These are phyloP conservation scores for Phenganax marumi DNA, from an alignment of 92 coral and sea anemone genomes.

Conservation along the genomic window DNA sequence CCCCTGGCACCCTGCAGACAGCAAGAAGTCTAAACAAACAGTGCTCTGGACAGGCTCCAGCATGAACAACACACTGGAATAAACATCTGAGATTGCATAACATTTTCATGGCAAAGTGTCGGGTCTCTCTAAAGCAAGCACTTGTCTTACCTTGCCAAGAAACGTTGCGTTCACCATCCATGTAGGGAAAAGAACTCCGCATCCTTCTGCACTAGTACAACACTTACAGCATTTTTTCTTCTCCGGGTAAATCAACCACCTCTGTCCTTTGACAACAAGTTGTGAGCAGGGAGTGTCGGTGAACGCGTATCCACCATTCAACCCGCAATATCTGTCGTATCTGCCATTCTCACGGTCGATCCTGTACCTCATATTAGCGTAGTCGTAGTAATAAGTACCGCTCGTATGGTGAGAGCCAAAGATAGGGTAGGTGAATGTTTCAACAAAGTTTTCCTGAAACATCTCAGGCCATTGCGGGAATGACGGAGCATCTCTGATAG, in stretches of 20 bases:
- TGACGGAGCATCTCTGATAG: neutral
- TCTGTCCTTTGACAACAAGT: conserved; percentile 1
- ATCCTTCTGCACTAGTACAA: neutral
- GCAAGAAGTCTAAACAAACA: too few relatives aligned
- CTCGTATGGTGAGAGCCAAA: neutral
- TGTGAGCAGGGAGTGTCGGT: neutral
- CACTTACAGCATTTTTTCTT: conserved; percentile 1
- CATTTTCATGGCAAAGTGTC: too few relatives aligned
- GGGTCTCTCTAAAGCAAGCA: too few relatives aligned
- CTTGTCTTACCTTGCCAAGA: neutral
- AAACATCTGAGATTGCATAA: too few relatives aligned
- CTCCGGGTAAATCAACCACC: conserved; percentile 11
- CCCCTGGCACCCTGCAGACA: too few relatives aligned
- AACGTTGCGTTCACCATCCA: neutral
- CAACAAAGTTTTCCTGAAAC: neutral
- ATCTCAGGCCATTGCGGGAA: neutral
- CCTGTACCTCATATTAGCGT: neutral
- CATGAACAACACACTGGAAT: too few relatives aligned
- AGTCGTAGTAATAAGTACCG: conserved; percentile 15
- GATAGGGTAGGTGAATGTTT: neutral
- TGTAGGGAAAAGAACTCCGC: neutral
- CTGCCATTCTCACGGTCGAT: neutral
- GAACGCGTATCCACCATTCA: neutral
- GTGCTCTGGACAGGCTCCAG: too few relatives aligned
- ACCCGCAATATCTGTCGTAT: conserved; percentile 5